Percentiles rank a stretch among this genome's conserved stretches.
These are phyloP conservation scores for Athalia circularis DNA, from an alignment of 2,888 invertebrate species.

Conservation along the genomic window DNA sequence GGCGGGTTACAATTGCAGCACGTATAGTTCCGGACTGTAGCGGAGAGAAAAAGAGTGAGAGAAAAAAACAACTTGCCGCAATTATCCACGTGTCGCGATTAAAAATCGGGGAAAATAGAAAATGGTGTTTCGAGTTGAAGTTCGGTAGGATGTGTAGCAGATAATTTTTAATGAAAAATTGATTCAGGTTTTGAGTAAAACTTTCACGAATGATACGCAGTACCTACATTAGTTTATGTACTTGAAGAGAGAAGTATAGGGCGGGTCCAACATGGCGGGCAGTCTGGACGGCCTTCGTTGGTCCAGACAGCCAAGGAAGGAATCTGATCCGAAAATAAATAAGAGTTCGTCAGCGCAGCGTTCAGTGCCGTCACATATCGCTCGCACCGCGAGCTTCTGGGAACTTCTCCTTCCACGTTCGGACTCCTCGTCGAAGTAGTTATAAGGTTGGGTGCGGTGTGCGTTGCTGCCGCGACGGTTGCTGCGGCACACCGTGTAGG, in stretches of 20 bases:
- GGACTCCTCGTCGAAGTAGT: neutral
- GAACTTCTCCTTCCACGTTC: constrained; percentile 41
- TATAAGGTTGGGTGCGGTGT: neutral
- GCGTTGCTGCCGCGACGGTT: constrained; percentile 13
- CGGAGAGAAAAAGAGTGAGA: too few relatives aligned
- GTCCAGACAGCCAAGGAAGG: constrained; percentile 44
- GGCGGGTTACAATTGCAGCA: too few relatives aligned
- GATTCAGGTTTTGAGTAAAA: neutral
- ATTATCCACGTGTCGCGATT: neutral
- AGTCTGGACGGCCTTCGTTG: constrained; percentile 30
- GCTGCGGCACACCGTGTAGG: constrained; percentile 44
- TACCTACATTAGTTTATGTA: neutral
- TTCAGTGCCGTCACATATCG: constrained; percentile 46
- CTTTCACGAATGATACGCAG: constrained; percentile 10
- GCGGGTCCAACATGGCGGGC: neutral
- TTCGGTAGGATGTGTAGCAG: neutral
- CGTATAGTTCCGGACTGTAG: too few relatives aligned
- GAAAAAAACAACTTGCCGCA: too few relatives aligned
- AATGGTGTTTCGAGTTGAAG: neutral
- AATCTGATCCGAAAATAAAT: constrained; percentile 56
- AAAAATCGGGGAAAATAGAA: too few relatives aligned
- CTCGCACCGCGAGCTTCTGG: constrained; percentile 53
- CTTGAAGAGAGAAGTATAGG: constrained; percentile 2
- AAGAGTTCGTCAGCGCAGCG: constrained; percentile 53
- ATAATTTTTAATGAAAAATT: neutral